A percentile compares a stretch with the other conserved stretches of the same genome.
phyloP scores from a whole-genome alignment of 2,113 vertebrate species.

The Sminthopsis crassicaudata region DNA sequence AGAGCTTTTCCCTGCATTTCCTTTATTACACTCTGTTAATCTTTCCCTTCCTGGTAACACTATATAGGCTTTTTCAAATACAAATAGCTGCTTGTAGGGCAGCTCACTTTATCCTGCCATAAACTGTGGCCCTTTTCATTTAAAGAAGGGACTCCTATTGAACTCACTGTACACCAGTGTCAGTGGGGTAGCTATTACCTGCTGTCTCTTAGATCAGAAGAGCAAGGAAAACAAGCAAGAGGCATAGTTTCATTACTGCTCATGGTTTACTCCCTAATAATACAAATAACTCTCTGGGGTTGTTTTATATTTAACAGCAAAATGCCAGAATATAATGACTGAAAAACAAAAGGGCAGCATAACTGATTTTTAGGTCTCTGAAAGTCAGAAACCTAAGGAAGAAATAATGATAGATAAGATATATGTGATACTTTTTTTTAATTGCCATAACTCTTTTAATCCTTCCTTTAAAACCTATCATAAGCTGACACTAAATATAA shows the following conservation, averaged over 20 bases:
- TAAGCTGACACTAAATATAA: neutral
- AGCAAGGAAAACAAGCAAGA: neutral
- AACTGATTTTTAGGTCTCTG: neutral
- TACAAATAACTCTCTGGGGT: neutral
- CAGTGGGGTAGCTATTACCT: neutral
- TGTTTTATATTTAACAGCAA: constrained; percentile 55
- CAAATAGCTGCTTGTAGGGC: constrained; percentile 1
- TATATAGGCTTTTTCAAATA: constrained; percentile 48
- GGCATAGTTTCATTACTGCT: constrained; percentile 25
- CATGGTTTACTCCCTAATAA: neutral
- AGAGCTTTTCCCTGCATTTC: neutral
- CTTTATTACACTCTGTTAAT: constrained; percentile 8
- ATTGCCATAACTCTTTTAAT: neutral
- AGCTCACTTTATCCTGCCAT: constrained; percentile 45
- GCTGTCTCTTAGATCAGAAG: neutral
- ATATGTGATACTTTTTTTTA: neutral
- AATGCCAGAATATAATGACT: neutral
- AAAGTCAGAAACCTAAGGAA: neutral
- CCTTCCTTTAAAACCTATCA: constrained; percentile 2
- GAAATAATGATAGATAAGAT: neutral
- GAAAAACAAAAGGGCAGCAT: neutral
- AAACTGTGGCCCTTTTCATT: constrained; percentile 48
- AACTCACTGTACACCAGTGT: constrained; percentile 15
- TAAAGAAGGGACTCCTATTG: constrained; percentile 46
- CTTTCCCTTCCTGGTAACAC: constrained; percentile 3